Evolutionary conservation across 2,797 vertebrate species (phyloP).

Genomic region (Euphonia xanthogaster): DNA sequence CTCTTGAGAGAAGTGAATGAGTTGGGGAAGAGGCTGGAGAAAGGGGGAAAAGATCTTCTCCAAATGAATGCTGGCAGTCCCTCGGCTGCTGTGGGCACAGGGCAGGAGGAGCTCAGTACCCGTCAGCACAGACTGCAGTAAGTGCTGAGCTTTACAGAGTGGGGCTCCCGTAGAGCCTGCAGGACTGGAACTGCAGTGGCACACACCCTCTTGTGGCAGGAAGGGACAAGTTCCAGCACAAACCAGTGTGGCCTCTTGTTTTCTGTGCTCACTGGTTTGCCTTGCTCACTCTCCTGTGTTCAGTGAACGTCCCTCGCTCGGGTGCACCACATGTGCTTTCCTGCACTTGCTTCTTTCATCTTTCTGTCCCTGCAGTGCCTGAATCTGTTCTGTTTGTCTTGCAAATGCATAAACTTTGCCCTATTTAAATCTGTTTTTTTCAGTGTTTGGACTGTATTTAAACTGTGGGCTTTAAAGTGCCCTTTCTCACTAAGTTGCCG

Average conservation of each 20-base stretch:
- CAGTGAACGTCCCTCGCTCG: not conserved
- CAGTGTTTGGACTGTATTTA: not conserved
- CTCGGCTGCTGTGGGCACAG: not conserved
- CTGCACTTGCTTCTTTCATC: not conserved
- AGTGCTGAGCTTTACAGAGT: not conserved
- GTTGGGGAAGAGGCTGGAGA: not conserved
- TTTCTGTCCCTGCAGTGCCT: not conserved
- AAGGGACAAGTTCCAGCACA: not conserved
- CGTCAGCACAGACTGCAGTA: not conserved
- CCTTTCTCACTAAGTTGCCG: not conserved
- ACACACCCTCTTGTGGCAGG: constrained; percentile 64
- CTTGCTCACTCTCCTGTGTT: not conserved
- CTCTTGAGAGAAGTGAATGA: not conserved
- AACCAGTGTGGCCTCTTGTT: not conserved
- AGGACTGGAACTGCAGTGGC: not conserved
- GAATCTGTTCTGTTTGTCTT: not conserved
- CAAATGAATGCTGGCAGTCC: not conserved
- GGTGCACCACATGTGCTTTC: not conserved
- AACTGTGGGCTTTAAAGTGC: not conserved
- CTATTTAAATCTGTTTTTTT: not conserved
- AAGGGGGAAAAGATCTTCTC: not conserved
- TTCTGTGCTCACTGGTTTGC: not conserved
- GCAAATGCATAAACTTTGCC: not conserved
- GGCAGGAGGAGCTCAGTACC: not conserved
- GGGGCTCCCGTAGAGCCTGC: not conserved